Evolutionary conservation across 2,888 invertebrate species (phyloP).

Genomic region (Caenorhabditis uteleia): DNA sequence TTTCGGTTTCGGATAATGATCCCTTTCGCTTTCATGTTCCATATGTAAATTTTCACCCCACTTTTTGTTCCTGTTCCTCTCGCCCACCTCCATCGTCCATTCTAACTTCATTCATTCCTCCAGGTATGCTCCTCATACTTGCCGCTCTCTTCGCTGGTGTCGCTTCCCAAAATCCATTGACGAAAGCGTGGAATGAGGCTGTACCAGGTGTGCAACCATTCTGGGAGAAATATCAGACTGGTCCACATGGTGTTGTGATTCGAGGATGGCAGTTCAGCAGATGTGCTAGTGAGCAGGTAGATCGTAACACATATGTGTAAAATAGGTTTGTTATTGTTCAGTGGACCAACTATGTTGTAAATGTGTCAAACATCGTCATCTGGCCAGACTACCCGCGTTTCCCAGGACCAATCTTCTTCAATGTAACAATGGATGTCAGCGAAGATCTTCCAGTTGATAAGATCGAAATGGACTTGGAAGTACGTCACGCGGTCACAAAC

Average conservation of each 20-base stretch:
- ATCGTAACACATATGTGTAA: not conserved
- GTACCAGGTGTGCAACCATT: conserved; percentile 67
- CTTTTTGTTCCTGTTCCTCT: no score
- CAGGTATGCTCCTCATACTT: conserved; percentile 31
- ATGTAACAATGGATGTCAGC: conserved; percentile 68
- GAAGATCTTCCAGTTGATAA: conserved; percentile 68
- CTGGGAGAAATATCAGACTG: conserved; percentile 69
- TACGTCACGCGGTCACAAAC: conserved; percentile 67
- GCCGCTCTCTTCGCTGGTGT: conserved; percentile 7
- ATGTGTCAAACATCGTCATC: conserved; percentile 69
- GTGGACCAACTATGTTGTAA: conserved; percentile 69
- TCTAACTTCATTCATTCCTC: no score
- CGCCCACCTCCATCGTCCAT: no score
- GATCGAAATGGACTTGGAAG: conserved; percentile 69
- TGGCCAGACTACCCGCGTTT: conserved; percentile 70
- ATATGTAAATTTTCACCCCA: no score
- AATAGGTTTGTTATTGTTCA: conserved; percentile 27
- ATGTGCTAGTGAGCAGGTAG: conserved; percentile 68
- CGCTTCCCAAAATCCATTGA: conserved; percentile 48
- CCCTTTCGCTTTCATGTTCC: no score
- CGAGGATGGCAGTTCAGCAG: conserved; percentile 69
- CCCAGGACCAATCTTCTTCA: conserved; percentile 70
- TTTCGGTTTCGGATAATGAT: no score
- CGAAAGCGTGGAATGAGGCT: conserved; percentile 68
- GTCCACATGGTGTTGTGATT: conserved; percentile 68